Conservation (phyloP, 2,888 invertebrate genomes). For the Pogonocherus hispidulus region DNA sequence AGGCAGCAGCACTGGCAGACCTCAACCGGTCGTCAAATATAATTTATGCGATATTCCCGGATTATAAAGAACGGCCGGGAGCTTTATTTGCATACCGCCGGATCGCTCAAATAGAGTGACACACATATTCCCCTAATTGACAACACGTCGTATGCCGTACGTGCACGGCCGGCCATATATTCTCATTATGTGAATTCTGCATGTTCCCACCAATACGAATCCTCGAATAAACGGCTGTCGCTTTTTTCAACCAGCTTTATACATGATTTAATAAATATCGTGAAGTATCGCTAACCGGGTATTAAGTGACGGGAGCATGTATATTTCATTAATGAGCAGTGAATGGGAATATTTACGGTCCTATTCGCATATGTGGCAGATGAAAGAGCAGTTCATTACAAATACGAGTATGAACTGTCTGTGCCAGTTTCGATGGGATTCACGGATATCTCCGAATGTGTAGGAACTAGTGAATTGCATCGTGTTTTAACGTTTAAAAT, state of each 20-base stretch:
- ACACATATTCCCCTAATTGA: constrained; percentile 17
- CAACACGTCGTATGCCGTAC: constrained; percentile 12
- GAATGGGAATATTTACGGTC: not conserved
- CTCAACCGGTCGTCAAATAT: constrained; percentile 10
- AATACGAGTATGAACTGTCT: no score
- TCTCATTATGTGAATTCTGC: constrained; percentile 11
- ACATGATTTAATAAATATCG: not conserved
- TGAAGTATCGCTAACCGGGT: not conserved
- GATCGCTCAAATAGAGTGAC: constrained; percentile 14
- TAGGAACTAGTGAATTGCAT: no score
- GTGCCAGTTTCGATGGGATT: no score
- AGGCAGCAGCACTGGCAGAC: not conserved
- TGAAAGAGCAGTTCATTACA: not conserved
- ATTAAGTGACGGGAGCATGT: not conserved
- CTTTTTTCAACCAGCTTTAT: not conserved
- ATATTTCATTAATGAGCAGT: not conserved
- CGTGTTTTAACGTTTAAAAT: no score
- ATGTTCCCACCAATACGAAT: not conserved
- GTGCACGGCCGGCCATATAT: not conserved
- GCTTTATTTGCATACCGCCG: constrained; percentile 18
- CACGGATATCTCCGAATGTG: no score
- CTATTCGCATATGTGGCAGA: not conserved
- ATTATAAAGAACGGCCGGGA: constrained; percentile 11
- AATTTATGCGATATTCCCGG: constrained; percentile 13
- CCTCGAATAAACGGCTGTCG: not conserved